A percentile compares a stretch with the other conserved stretches of the same genome.
Evolutionary conservation across 1,140 invertebrate species (phyloP).

Genomic region (Zaprionus camerounensis): DNA sequence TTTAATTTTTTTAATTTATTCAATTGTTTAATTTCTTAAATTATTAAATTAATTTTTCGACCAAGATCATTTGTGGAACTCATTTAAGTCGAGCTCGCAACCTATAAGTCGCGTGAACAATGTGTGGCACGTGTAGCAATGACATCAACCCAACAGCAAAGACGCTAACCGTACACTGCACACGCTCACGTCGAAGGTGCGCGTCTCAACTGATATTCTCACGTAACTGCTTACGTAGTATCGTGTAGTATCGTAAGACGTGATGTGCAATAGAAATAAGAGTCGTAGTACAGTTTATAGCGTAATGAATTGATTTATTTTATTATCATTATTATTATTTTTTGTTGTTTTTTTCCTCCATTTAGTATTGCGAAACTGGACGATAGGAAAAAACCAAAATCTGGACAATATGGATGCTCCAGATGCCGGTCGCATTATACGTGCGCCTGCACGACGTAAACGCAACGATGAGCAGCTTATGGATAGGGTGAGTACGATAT

Average conservation of each 20-base stretch:
- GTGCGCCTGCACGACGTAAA: slow-evolving; percentile 74
- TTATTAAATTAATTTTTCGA: not conserved
- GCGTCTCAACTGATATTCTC: slow-evolving; percentile 23
- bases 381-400: slow-evolving; percentile 12
- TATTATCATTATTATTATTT: not conserved
- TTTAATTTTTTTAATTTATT: too few relatives aligned
- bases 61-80: slow-evolving; percentile 12
- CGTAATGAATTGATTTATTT: not conserved
- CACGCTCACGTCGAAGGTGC: slow-evolving; percentile 15
- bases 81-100: slow-evolving; percentile 18
- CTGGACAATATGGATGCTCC: slow-evolving; percentile 66
- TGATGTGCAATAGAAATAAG: not conserved
- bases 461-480: slow-evolving; percentile 78
- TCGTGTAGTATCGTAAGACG: not conserved
- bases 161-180: not conserved
- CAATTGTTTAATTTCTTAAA: too few relatives aligned
- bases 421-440: slow-evolving; percentile 76
- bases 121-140: slow-evolving; percentile 13
- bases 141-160: slow-evolving; percentile 14
- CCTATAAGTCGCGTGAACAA: not conserved
- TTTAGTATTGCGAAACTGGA: slow-evolving; percentile 6
- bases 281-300: not conserved
- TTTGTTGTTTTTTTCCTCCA: not conserved
- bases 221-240: not conserved
- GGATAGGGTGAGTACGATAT: slow-evolving; percentile 70